Evolutionary conservation across 2,113 vertebrate species (phyloP).

Genomic region (Archilochus colubris): DNA sequence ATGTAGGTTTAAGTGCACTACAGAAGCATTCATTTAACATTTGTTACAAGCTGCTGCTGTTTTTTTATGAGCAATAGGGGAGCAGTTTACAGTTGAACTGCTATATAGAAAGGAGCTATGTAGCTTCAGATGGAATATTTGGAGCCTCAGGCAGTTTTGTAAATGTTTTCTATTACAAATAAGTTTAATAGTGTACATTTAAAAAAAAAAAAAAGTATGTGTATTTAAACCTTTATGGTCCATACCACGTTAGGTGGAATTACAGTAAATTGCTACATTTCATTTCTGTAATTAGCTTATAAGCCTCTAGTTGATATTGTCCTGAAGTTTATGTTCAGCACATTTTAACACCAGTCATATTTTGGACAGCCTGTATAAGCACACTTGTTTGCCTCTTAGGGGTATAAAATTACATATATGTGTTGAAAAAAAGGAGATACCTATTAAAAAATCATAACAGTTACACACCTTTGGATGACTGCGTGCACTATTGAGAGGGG

Average conservation of each 20-base stretch:
- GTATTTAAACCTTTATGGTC: constrained; percentile 64
- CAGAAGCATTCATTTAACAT: constrained; percentile 31
- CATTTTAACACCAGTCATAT: neutral
- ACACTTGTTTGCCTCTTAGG: neutral
- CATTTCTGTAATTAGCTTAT: constrained; percentile 53
- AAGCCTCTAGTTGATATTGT: constrained; percentile 30
- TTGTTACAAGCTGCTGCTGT: constrained; percentile 23
- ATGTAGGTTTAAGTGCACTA: neutral
- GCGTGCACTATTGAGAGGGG: neutral
- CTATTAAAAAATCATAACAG: neutral
- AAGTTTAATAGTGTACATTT: constrained; percentile 28
- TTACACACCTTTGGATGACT: constrained; percentile 40
- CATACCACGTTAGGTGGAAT: constrained; percentile 16
- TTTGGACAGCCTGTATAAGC: constrained; percentile 31
- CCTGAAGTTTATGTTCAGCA: constrained; percentile 42
- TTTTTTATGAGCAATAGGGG: constrained; percentile 54
- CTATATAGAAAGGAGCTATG: neutral
- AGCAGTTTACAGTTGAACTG: constrained; percentile 41
- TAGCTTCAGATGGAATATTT: neutral
- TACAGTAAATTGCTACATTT: constrained; percentile 49
- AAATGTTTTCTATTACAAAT: constrained; percentile 35
- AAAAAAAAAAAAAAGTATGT: neutral
- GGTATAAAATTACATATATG: neutral
- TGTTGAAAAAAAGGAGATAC: neutral
- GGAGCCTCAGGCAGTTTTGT: constrained; percentile 31